phyloP scores from a whole-genome alignment of 2,888 invertebrate genomes.

The Lamellibrachia satsuma region DNA sequence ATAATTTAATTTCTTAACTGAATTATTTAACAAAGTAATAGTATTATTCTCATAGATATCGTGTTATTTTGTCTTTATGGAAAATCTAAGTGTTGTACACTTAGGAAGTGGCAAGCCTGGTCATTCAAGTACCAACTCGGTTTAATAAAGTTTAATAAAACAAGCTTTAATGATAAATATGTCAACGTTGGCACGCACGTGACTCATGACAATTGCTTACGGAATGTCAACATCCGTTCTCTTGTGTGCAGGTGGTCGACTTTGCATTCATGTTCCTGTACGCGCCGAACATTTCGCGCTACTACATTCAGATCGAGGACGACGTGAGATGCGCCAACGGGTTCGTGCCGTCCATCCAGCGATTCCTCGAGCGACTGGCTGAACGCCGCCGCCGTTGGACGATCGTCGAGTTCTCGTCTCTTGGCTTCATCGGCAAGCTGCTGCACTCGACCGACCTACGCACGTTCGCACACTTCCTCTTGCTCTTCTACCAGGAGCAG shows the following conservation, averaged over 20 bases:
- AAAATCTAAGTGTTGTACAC: no score
- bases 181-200: background rate
- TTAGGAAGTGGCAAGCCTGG: no score
- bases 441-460: constrained; percentile 51
- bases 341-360: constrained; percentile 55
- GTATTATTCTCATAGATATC: no score
- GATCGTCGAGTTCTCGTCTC: constrained; percentile 58
- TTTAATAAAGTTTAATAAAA: no score
- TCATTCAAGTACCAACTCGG: no score
- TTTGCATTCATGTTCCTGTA: constrained; percentile 54
- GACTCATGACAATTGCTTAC: background rate
- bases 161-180: no score
- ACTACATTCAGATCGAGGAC: constrained; percentile 62
- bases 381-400: constrained; percentile 49
- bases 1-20: no score
- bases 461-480: constrained; percentile 38
- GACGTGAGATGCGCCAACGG: constrained; percentile 54
- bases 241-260: constrained; percentile 27
- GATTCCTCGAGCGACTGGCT: constrained; percentile 45
- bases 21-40: no score
- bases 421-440: constrained; percentile 62
- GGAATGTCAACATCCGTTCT: background rate
- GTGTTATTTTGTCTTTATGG: no score
- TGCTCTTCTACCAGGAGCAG: constrained; percentile 44
- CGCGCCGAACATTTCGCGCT: constrained; percentile 51